These are phyloP conservation scores for Thereva nobilitata DNA, from an alignment of 2,888 invertebrate species.

Conservation along the genomic window DNA sequence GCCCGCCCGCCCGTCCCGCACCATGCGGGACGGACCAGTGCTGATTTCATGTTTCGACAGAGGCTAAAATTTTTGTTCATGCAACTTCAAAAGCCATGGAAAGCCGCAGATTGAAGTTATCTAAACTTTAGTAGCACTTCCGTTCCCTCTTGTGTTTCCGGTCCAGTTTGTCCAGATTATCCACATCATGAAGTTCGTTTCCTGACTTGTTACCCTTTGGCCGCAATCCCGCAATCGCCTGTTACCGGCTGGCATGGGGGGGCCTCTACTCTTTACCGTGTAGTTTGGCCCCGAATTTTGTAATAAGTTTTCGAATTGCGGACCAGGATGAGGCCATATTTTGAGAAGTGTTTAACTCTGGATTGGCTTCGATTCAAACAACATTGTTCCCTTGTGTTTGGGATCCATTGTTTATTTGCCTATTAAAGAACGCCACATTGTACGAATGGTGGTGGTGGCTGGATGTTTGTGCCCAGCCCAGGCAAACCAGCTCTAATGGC, in stretches of 20 bases:
- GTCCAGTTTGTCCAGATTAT: slow-evolving; percentile 34
- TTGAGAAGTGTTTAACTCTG: slow-evolving; percentile 18
- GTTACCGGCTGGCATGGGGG: slow-evolving; percentile 12
- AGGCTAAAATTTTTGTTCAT: slow-evolving; percentile 4
- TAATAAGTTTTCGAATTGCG: slow-evolving; percentile 32
- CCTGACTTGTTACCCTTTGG: slow-evolving; percentile 30
- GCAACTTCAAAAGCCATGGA: slow-evolving; percentile 11
- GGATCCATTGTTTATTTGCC: slow-evolving; percentile 26
- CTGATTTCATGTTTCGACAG: background rate
- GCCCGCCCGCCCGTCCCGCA: no score
- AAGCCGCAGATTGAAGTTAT: slow-evolving; percentile 29
- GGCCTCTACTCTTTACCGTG: background rate
- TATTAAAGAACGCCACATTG: slow-evolving; percentile 30
- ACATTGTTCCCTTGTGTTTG: background rate
- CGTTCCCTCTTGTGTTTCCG: slow-evolving; percentile 30
- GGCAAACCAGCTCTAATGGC: no score
- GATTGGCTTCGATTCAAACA: slow-evolving; percentile 33
- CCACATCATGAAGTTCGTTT: slow-evolving; percentile 33
- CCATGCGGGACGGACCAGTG: no score
- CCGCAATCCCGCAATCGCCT: slow-evolving; percentile 7
- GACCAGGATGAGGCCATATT: slow-evolving; percentile 15
- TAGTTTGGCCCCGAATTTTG: slow-evolving; percentile 9
- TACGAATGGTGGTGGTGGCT: slow-evolving; percentile 6
- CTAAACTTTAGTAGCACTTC: slow-evolving; percentile 29
- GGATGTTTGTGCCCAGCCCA: no score